Evolutionary conservation across 1,140 invertebrate species (phyloP).

Genomic region (Pachypsylla venusta): DNA sequence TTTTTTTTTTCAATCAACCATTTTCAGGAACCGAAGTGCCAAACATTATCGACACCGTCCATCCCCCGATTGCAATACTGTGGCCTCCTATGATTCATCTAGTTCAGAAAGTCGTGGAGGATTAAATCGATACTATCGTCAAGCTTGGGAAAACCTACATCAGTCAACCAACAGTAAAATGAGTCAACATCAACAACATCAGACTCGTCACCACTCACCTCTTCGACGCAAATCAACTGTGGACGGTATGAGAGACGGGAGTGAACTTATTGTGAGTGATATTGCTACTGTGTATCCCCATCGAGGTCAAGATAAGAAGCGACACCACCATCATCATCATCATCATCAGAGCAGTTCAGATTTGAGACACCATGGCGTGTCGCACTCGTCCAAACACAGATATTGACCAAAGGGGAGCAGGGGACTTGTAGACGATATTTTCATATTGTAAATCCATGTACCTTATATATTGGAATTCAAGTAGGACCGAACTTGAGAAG

Average conservation of each 20-base stretch:
- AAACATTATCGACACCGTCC: constrained; percentile 73
- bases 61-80: constrained; percentile 74
- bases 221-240: constrained; percentile 48
- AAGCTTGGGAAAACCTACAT: constrained; percentile 83
- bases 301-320: constrained; percentile 48
- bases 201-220: constrained; percentile 33
- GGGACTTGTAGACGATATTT: no score
- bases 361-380: background rate
- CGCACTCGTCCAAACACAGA: background rate
- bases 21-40: constrained; percentile 50
- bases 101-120: constrained; percentile 65
- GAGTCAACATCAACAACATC: constrained; percentile 21
- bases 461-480: no score
- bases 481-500: no score
- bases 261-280: constrained; percentile 65
- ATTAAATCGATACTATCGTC: constrained; percentile 69
- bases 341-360: constrained; percentile 37
- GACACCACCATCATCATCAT: constrained; percentile 70
- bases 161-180: constrained; percentile 53
- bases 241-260: constrained; percentile 56
- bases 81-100: constrained; percentile 70
- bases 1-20: constrained; percentile 13
- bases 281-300: constrained; percentile 37
- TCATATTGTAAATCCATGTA: no score
- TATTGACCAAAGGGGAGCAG: no score